These are phyloP conservation scores for Acleris holmiana DNA, from an alignment of 2,888 invertebrate species.

Conservation along the genomic window DNA sequence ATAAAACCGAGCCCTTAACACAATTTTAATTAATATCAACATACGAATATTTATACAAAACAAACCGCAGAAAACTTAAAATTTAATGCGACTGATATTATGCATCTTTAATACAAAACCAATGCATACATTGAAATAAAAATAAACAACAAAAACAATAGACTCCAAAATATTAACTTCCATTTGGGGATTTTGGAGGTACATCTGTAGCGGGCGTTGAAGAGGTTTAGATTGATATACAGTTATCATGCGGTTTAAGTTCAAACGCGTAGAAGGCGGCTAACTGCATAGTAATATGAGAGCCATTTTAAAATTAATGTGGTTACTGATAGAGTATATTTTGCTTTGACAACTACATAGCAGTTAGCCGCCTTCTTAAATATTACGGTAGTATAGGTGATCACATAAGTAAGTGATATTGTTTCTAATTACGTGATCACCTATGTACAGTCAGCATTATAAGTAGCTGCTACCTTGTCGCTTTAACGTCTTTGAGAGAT, in stretches of 20 bases:
- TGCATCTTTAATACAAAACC: conserved; percentile 31
- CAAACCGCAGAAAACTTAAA: conserved; percentile 27
- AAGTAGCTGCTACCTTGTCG: too few species aligned
- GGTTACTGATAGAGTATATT: too few species aligned
- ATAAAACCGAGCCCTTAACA: conserved; percentile 30
- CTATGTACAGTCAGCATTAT: too few species aligned
- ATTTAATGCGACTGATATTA: conserved; percentile 29
- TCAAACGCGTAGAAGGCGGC: too few species aligned
- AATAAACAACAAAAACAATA: conserved; percentile 24
- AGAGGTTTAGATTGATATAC: not conserved
- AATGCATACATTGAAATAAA: conserved; percentile 24
- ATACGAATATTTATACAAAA: conserved; percentile 24
- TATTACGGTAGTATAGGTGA: too few species aligned
- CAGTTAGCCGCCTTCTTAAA: too few species aligned
- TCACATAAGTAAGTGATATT: too few species aligned
- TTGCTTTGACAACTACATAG: too few species aligned
- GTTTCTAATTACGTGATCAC: too few species aligned
- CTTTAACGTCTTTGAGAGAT: too few species aligned
- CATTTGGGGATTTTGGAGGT: not conserved
- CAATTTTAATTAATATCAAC: conserved; percentile 33
- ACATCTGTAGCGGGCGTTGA: not conserved
- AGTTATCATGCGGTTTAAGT: not conserved
- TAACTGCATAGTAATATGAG: too few species aligned
- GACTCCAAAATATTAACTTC: conserved; percentile 7
- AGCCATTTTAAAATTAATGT: too few species aligned